Conservation (phyloP, 2,797 vertebrate species). For the Scleropages formosus region DNA sequence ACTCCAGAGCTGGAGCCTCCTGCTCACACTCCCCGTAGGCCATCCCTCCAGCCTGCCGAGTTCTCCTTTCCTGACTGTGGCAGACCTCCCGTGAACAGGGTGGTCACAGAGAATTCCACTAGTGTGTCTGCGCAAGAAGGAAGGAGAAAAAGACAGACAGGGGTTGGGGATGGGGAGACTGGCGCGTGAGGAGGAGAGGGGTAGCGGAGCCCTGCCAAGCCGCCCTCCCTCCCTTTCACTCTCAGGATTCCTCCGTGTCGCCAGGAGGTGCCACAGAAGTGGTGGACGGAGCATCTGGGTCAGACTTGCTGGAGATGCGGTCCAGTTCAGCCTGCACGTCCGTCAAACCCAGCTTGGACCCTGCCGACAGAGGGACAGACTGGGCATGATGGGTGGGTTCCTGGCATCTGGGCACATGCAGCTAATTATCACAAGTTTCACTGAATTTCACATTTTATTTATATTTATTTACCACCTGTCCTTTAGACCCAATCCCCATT, state of each 20-base stretch:
- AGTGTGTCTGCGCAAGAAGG: slow-evolving; percentile 1
- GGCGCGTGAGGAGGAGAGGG: slow-evolving; percentile 48
- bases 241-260: slow-evolving; percentile 89
- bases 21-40: no score
- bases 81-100: no score
- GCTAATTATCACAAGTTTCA: no score
- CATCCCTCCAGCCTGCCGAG: no score
- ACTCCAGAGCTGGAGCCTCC: no score
- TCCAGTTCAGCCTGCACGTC: slow-evolving; percentile 97
- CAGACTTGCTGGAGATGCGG: slow-evolving; percentile 92
- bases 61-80: no score
- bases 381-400: no score
- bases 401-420: no score
- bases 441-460: no score
- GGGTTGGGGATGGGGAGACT: slow-evolving; percentile 73
- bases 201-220: slow-evolving; percentile 31
- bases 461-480: no score
- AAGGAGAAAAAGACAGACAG: slow-evolving; percentile 36
- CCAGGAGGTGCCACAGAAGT: slow-evolving; percentile 73
- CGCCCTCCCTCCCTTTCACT: slow-evolving; percentile 65
- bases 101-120: background rate
- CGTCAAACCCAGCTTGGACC: slow-evolving; percentile 92
- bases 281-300: slow-evolving; percentile 77
- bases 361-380: slow-evolving; percentile 60
- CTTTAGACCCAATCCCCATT: no score